phyloP scores from a whole-genome alignment of 2,888 invertebrate genomes.

The Polyploca ridens region DNA sequence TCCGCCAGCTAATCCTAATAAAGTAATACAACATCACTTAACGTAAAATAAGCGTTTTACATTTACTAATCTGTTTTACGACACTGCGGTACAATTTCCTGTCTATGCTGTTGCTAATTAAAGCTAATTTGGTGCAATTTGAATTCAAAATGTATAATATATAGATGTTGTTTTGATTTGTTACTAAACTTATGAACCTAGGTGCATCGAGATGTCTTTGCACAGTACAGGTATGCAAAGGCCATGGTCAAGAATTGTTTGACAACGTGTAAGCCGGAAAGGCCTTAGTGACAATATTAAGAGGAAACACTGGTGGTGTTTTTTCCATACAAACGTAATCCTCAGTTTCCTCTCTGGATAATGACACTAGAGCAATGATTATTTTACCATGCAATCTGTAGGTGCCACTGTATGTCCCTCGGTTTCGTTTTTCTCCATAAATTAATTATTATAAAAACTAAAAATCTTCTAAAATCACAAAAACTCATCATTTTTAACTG shows the following conservation, averaged over 20 bases:
- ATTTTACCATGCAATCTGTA: too few relatives aligned
- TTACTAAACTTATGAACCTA: not conserved
- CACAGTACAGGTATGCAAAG: not conserved
- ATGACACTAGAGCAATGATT: too few relatives aligned
- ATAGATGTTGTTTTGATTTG: not conserved
- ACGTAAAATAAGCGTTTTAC: constrained; percentile 42
- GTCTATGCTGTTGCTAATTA: constrained; percentile 14
- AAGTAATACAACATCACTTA: constrained; percentile 42
- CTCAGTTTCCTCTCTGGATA: too few relatives aligned
- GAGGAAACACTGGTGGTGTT: too few relatives aligned
- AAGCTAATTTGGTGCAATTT: constrained; percentile 4
- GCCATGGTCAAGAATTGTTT: not conserved
- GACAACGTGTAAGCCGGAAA: not conserved
- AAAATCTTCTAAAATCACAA: too few relatives aligned
- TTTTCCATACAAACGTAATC: too few relatives aligned
- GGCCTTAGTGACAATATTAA: not conserved
- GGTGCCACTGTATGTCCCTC: too few relatives aligned
- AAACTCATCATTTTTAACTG: too few relatives aligned
- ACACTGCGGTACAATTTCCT: constrained; percentile 41
- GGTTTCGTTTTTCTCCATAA: too few relatives aligned
- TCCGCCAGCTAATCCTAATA: constrained; percentile 24
- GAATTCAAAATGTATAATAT: not conserved
- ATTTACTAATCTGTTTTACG: constrained; percentile 42
- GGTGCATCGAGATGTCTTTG: not conserved
- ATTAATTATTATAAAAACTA: too few relatives aligned